Evolutionary conservation across 2,113 vertebrate species (phyloP), one percentile per base, ranked within the genome.

Genomic region (Myocastor coypus): DNA sequence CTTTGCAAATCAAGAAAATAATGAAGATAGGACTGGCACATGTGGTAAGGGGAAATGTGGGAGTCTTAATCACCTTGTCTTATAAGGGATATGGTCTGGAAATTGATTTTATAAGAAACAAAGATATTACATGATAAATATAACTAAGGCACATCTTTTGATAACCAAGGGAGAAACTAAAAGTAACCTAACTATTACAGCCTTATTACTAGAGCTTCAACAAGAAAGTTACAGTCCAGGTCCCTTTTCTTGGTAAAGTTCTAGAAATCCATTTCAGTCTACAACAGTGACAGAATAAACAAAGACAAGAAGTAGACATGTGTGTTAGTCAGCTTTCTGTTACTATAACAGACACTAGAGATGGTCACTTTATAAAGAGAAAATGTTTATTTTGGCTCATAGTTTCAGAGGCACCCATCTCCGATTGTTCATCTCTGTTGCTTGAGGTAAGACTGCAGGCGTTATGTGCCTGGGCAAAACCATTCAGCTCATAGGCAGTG

Each of bases 71-170:
- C 71, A 42, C 7, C 42, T 75, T 63, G 14, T 59, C 37, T n/a
- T 16, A 68, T 2, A 50, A 69, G 16, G 19, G 40, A 77, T 30
- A 32, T 1, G 28, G 52, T 77, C 42, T 85, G n/a, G 17, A 89
- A 64, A 50, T 34, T 80, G 30, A 82, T 66, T 96, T 83, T 17
- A 57, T 82, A 86, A 92, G 42, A 50, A 92, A 82, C 5, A 77
- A 61, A 78, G 28, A 20, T 52, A 59, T 30, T 52, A 13, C 30
- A 10, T 32, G 40, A 85, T 46, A 34, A 42, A 11, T 7, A 61
- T 89, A 85, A 91, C 50, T 57, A 55, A 22, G 61, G 34, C 69
- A 17, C 16, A 55, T 42, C 20, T 55, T 28, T 69, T n/a, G 64
- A 73, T 68, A 66, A 86, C 24, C 1, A 50, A 85, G 50, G 75